Conservation (phyloP, 2,113 vertebrate species). For the Cyanoderma ruficeps region DNA sequence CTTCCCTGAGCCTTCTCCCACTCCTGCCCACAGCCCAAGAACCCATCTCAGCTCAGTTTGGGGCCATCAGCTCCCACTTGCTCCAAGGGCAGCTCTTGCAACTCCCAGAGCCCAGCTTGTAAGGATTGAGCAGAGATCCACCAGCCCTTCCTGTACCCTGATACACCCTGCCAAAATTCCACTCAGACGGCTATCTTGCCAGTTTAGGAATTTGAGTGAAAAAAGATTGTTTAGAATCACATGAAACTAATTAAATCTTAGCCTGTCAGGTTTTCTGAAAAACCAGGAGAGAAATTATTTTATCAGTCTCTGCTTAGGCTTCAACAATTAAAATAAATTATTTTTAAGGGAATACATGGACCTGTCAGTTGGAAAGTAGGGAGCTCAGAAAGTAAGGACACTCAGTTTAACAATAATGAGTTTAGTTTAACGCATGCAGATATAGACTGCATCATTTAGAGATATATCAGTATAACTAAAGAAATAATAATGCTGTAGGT, state of each 20-base stretch:
- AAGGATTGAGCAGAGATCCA: rapidly evolving
- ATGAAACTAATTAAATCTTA: background rate
- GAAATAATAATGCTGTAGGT: background rate
- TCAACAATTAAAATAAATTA: background rate
- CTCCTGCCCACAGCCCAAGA: background rate
- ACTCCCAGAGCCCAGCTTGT: background rate
- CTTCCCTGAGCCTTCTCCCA: rapidly evolving
- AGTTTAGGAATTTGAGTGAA: background rate
- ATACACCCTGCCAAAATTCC: background rate
- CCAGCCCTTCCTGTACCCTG: background rate
- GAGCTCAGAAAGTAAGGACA: background rate
- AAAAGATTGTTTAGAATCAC: background rate
- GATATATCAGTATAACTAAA: background rate
- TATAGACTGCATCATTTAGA: background rate
- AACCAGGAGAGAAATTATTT: background rate
- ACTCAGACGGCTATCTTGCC: background rate
- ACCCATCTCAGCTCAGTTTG: background rate
- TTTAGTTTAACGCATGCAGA: background rate
- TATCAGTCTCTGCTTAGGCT: background rate
- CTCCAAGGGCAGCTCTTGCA: background rate
- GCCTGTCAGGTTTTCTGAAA: background rate
- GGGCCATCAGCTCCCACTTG: rapidly evolving
- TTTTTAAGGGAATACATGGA: background rate
- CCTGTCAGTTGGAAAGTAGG: background rate
- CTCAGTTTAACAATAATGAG: background rate